A percentile compares a stretch with the other conserved stretches of the same genome.
phyloP scores from a whole-genome alignment of 2,113 vertebrate genomes.

The Ptyas mucosa region DNA sequence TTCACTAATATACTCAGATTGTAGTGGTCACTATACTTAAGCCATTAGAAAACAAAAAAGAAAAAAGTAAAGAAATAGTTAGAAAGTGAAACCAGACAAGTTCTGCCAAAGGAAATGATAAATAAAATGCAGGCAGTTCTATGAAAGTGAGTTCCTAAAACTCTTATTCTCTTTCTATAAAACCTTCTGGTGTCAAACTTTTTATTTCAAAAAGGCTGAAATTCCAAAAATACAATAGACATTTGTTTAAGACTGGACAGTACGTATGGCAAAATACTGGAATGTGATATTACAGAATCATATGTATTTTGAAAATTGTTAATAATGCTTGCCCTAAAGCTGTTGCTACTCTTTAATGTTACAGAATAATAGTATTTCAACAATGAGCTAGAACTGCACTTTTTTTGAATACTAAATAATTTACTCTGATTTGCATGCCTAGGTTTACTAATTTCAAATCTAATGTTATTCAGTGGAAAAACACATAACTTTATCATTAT shows the following conservation, averaged over 20 bases:
- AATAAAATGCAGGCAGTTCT: conserved; percentile 36
- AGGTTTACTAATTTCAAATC: conserved; percentile 41
- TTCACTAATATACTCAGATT: conserved; percentile 4
- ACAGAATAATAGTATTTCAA: background rate
- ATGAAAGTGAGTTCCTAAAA: conserved; percentile 20
- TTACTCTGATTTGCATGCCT: background rate
- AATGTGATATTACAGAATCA: background rate
- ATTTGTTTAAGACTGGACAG: background rate
- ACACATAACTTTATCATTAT: conserved; percentile 40
- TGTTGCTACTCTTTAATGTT: background rate
- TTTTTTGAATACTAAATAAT: background rate
- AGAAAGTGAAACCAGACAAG: conserved; percentile 60
- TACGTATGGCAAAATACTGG: background rate
- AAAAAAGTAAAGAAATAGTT: conserved; percentile 5
- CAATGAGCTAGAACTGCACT: background rate
- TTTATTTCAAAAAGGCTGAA: background rate
- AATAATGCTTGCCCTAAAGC: background rate
- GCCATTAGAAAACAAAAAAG: background rate
- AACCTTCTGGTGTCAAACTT: background rate
- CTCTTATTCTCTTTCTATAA: background rate
- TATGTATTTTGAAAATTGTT: background rate
- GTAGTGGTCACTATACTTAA: background rate
- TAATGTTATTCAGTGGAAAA: conserved; percentile 45
- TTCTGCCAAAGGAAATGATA: conserved; percentile 37
- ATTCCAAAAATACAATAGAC: background rate